A percentile compares a stretch with the other conserved stretches of the same genome.
phyloP scores from a whole-genome alignment of 2,888 invertebrate genomes.

The Nineta flava region DNA sequence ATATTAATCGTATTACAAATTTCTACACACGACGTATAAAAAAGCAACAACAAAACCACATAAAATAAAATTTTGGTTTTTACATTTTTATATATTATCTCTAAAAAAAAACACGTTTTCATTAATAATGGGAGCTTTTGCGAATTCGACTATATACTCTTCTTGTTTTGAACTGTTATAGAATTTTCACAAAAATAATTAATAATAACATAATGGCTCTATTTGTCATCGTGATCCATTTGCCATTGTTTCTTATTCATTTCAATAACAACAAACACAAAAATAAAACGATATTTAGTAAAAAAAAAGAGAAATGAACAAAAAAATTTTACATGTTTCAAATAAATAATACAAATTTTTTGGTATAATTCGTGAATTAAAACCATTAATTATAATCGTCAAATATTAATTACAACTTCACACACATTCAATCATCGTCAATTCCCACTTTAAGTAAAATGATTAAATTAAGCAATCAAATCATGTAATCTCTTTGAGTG shows the following conservation, averaged over 20 bases:
- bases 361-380: neutral
- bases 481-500: neutral
- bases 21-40: conserved; percentile 9
- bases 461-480: neutral
- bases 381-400: neutral
- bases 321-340: neutral
- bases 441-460: neutral
- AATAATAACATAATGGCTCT: neutral
- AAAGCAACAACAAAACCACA: neutral
- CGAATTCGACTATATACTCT: neutral
- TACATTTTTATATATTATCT: conserved; percentile 1
- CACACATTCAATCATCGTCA: neutral
- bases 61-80: neutral
- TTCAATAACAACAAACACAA: neutral
- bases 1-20: conserved; percentile 50
- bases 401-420: neutral
- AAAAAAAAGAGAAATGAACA: neutral
- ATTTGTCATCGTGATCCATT: neutral
- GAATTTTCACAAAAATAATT: neutral
- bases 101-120: neutral
- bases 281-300: neutral
- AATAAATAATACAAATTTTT: neutral
- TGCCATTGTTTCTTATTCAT: neutral
- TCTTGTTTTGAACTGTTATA: neutral
- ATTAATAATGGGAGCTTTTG: neutral